Percentiles rank a stretch among this genome's conserved stretches.
These are phyloP conservation scores for Daubentonia madagascariensis DNA, from an alignment of 2,113 vertebrate genomes.

Conservation along the genomic window DNA sequence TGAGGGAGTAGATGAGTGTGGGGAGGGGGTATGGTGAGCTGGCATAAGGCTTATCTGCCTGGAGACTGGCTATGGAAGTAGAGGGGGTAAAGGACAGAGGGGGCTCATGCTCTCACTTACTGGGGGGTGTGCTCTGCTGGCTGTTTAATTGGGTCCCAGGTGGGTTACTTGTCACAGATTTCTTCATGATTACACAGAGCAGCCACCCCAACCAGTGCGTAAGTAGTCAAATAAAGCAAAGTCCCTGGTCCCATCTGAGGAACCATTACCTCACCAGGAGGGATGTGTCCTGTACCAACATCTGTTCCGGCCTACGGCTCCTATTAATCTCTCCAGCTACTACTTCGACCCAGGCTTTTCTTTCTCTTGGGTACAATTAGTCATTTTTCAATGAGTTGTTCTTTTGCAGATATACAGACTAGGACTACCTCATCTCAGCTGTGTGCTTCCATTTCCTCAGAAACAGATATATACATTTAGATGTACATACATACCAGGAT, in stretches of 20 bases:
- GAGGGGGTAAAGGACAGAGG: background rate
- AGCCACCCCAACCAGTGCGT: too few relatives aligned
- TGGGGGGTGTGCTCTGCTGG: background rate
- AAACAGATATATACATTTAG: background rate
- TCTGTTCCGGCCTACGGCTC: background rate
- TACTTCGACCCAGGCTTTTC: background rate
- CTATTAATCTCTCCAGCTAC: background rate
- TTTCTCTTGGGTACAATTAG: background rate
- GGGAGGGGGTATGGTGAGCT: background rate
- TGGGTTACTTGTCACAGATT: background rate
- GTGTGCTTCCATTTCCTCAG: background rate
- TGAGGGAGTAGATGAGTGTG: background rate
- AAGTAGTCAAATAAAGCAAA: background rate
- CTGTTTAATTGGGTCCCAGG: background rate
- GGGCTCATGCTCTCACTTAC: background rate
- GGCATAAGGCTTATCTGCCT: background rate
- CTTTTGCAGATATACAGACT: background rate
- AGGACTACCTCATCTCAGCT: background rate
- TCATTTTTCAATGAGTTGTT: background rate
- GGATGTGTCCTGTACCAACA: rapidly evolving
- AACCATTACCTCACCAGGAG: background rate
- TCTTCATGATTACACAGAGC: background rate
- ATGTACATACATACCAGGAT: background rate
- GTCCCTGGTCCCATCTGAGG: background rate
- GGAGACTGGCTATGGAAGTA: background rate